These are phyloP conservation scores for Chinchilla lanigera DNA, from an alignment of 2,113 vertebrate genomes.

Conservation along the genomic window DNA sequence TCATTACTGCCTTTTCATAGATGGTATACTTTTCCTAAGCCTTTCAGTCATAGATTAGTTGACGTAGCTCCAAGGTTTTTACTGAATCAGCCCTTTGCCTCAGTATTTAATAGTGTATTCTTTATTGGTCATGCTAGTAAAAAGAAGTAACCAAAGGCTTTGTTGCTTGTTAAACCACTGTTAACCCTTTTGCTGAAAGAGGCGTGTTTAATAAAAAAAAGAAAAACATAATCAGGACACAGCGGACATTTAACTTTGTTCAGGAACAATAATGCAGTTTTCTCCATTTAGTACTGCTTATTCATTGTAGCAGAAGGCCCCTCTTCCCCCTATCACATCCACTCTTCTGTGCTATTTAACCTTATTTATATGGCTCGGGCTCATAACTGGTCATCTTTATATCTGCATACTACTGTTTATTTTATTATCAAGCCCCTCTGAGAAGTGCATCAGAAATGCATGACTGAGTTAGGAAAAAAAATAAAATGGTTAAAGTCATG, in stretches of 20 bases:
- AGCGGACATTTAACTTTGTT: constrained; percentile 52
- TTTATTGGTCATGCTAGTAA: constrained; percentile 59
- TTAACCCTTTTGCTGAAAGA: constrained; percentile 63
- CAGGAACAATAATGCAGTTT: constrained; percentile 43
- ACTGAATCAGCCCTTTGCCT: constrained; percentile 71
- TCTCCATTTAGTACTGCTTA: not conserved
- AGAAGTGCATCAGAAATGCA: constrained; percentile 27
- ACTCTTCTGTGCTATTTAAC: not conserved
- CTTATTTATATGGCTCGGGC: not conserved
- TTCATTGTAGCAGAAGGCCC: not conserved
- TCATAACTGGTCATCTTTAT: constrained; percentile 22
- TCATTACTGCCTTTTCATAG: constrained; percentile 52
- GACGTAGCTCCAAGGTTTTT: constrained; percentile 53
- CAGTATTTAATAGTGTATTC: constrained; percentile 66
- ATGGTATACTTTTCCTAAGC: constrained; percentile 63
- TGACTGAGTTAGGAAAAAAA: constrained; percentile 56
- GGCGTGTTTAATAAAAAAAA: constrained; percentile 34
- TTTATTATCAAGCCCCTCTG: constrained; percentile 21
- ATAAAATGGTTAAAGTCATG: not conserved
- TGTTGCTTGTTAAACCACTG: constrained; percentile 54
- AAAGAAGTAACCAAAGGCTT: constrained; percentile 53
- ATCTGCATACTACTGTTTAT: not conserved
- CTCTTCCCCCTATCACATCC: not conserved
- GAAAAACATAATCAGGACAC: constrained; percentile 23
- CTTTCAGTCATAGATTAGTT: constrained; percentile 62